A percentile compares a stretch with the other conserved stretches of the same genome.
Conservation (phyloP, 2,797 vertebrate species). For the Mus minutoides region DNA sequence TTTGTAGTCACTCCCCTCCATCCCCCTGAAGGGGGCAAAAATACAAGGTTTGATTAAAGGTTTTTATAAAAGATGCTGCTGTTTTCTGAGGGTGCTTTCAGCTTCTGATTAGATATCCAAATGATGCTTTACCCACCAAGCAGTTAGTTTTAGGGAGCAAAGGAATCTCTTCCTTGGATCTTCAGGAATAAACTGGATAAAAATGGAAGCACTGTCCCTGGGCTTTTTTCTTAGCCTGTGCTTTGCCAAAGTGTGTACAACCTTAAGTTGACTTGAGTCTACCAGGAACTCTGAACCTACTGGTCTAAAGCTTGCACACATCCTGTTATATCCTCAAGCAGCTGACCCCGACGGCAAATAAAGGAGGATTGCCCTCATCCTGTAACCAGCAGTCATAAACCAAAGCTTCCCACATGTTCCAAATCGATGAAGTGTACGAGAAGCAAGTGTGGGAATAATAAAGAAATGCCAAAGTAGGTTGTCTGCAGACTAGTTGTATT, state of each 20-base stretch:
- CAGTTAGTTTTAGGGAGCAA: constrained; percentile 41
- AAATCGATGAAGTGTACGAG: not conserved
- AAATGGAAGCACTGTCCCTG: constrained; percentile 7
- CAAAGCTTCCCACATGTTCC: not conserved
- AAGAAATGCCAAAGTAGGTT: not conserved
- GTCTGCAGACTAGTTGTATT: not conserved
- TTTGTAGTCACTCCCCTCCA: not conserved
- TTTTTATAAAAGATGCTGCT: not conserved
- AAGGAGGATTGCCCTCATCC: not conserved
- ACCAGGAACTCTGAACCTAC: constrained; percentile 25
- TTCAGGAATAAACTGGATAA: constrained; percentile 56
- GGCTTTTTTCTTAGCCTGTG: not conserved
- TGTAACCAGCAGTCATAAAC: not conserved
- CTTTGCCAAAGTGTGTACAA: constrained; percentile 1
- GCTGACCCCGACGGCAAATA: constrained; percentile 14
- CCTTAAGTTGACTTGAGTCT: not conserved
- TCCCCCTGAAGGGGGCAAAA: not conserved
- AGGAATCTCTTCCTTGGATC: constrained; percentile 43
- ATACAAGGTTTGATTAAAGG: not conserved
- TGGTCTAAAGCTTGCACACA: constrained; percentile 28
- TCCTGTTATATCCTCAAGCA: not conserved
- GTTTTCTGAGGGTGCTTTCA: constrained; percentile 27
- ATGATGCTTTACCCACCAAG: not conserved
- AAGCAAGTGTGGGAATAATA: not conserved
- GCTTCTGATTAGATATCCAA: not conserved